A percentile compares a stretch with the other conserved stretches of the same genome.
These are phyloP conservation scores for Celastrina argiolus DNA, from an alignment of 2,888 invertebrate species.

Conservation along the genomic window DNA sequence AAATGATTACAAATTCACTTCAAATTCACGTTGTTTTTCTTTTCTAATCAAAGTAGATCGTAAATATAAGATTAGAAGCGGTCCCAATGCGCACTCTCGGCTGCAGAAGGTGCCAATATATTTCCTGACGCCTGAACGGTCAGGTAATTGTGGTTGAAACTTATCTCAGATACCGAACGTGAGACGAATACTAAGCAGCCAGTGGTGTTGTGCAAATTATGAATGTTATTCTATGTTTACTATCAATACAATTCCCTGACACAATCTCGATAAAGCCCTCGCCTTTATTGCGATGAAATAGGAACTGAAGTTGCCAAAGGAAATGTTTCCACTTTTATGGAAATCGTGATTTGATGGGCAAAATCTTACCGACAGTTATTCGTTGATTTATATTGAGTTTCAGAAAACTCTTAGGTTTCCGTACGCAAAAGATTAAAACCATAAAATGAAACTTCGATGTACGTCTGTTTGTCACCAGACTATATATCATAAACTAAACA, in stretches of 20 bases:
- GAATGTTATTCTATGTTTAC: constrained; percentile 48
- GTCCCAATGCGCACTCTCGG: constrained; percentile 40
- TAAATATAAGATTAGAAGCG: constrained; percentile 54
- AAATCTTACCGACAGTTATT: neutral
- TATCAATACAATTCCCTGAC: constrained; percentile 34
- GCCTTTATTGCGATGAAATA: neutral
- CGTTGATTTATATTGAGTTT: neutral
- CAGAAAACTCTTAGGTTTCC: too few species aligned
- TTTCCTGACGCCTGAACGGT: constrained; percentile 73
- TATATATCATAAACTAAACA: too few species aligned
- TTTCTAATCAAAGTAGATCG: constrained; percentile 43
- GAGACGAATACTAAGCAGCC: constrained; percentile 63
- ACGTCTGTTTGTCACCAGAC: too few species aligned
- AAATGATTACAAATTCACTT: neutral
- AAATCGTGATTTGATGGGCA: neutral
- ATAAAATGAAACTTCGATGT: too few species aligned
- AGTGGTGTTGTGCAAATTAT: constrained; percentile 63
- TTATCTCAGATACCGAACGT: constrained; percentile 70
- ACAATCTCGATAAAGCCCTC: constrained; percentile 3
- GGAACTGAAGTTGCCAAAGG: neutral
- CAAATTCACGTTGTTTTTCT: constrained; percentile 20
- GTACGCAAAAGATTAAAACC: too few species aligned
- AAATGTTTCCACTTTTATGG: neutral
- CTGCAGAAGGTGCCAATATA: constrained; percentile 73
- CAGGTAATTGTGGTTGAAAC: constrained; percentile 75